phyloP scores from a whole-genome alignment of 1,140 invertebrate genomes.

The Aculops lycopersici region DNA sequence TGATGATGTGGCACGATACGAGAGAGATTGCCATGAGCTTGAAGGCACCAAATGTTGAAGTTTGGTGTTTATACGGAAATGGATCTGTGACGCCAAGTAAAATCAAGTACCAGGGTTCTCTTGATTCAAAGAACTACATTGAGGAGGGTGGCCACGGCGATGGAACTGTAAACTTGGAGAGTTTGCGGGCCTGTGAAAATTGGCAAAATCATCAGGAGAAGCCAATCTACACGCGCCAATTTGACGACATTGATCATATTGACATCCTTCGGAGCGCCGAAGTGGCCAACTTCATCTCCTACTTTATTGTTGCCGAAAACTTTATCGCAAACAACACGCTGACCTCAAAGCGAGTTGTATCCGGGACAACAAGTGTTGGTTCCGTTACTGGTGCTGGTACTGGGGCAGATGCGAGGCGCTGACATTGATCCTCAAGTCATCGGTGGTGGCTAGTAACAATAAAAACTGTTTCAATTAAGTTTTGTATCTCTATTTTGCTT shows the following conservation, averaged over 20 bases:
- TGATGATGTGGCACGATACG: conserved; percentile 1
- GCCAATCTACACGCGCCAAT: conserved; percentile 25
- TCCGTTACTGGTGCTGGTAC: no score
- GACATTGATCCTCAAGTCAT: no score
- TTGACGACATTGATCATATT: conserved; percentile 38
- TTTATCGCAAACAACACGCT: no score
- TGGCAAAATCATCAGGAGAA: conserved; percentile 30
- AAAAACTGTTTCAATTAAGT: no score
- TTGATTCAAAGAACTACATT: conserved; percentile 32
- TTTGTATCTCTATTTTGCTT: no score
- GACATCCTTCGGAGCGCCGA: not conserved
- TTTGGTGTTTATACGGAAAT: conserved; percentile 1
- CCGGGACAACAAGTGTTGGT: no score
- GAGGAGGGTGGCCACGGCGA: conserved; percentile 46
- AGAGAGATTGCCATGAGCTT: not conserved
- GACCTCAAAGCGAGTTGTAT: no score
- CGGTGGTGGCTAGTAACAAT: no score
- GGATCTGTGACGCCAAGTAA: not conserved
- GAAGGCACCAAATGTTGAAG: not conserved
- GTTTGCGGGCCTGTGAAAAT: conserved; percentile 37
- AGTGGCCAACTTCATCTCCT: not conserved
- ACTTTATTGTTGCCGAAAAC: no score
- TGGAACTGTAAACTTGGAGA: conserved; percentile 67
- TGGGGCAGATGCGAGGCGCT: no score
- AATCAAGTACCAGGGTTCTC: conserved; percentile 19